Base-by-base conservation (phyloP, 2,888 invertebrate species). In the Lycophotia porphyrea region DNA sequence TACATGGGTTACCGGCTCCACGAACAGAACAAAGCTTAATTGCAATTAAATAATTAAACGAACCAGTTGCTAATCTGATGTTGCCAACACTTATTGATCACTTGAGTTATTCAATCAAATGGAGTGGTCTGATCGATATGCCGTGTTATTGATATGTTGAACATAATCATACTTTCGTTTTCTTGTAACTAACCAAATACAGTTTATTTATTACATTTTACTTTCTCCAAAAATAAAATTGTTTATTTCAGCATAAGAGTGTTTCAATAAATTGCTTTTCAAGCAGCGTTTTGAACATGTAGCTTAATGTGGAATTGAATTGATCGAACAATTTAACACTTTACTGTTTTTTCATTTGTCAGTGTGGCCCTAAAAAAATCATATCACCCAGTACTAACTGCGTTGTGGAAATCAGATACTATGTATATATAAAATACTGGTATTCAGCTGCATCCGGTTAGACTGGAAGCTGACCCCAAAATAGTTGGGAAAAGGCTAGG, bases 41-140 rank as follows among this genome's bases (percentile, higher is more conserved):
- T 81, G 71, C 65, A 74, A 74, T 70, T 74, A 76, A 87, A 87
- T 78, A 72, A 80, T 74, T 58, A 67, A 61, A 76, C 52, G 58
- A 78, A 71, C 39, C 49, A 74, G 78, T 80, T 74, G 75, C 63
- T 80, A 74, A 86, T 74, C 71, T 68, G 36, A 60, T 70, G 52
- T 60, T 74, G 58, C 69, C 63, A 63, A 70, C 39, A 66, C 64
- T 80, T 78, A 88, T 85, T 88, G 79, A 88, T 88, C 82, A 85
- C 63, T 80, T 80, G 67, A 69, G 81, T 86, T 83, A 88, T 87
- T 86, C 68, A 84, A 87, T 88, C 84, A 80, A 76, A 80, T 69
- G 63, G 80, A 84, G 80, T 87, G 81, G 66, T 39, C 42, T 71
- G 65, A 81, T 82, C 81, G 70, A 83, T 83, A 74, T 27, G 52